Conservation (phyloP, 2,797 vertebrate species). For the Notoglanidium macrostoma region DNA sequence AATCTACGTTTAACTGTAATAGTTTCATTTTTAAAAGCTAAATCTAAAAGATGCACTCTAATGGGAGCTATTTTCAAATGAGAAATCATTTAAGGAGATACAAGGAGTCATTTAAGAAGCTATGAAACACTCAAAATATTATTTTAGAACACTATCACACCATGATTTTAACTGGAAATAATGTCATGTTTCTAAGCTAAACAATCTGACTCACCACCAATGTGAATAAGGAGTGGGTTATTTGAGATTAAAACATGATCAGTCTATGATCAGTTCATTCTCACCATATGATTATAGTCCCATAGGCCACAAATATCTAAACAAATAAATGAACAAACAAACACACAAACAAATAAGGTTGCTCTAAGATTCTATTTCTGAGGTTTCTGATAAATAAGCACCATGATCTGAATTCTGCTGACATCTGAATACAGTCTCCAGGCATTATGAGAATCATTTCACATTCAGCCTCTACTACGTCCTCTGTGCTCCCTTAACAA, state of each 20-base stretch:
- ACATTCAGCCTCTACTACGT: conserved; percentile 46
- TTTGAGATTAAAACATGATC: background rate
- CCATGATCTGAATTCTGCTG: conserved; percentile 6
- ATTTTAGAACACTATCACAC: background rate
- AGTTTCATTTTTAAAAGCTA: background rate
- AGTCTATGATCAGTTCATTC: background rate
- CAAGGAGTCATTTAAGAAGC: background rate
- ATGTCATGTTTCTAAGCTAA: background rate
- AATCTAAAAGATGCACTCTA: background rate
- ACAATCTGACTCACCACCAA: background rate
- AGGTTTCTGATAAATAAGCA: conserved; percentile 12
- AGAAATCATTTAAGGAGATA: background rate
- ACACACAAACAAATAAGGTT: background rate
- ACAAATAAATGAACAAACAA: background rate
- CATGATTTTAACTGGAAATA: background rate
- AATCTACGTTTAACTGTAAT: no score
- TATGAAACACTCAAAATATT: background rate
- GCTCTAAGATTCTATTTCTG: background rate
- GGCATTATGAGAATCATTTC: conserved; percentile 19
- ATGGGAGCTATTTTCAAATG: background rate
- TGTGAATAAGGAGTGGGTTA: background rate
- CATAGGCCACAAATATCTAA: background rate
- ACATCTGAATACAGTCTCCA: conserved; percentile 10
- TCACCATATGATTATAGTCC: no score
- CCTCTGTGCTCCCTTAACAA: conserved; percentile 48